Percentiles rank a stretch among this genome's conserved stretches.
These are phyloP conservation scores for Euphonia xanthogaster DNA, from an alignment of 2,797 vertebrate genomes.

Conservation along the genomic window DNA sequence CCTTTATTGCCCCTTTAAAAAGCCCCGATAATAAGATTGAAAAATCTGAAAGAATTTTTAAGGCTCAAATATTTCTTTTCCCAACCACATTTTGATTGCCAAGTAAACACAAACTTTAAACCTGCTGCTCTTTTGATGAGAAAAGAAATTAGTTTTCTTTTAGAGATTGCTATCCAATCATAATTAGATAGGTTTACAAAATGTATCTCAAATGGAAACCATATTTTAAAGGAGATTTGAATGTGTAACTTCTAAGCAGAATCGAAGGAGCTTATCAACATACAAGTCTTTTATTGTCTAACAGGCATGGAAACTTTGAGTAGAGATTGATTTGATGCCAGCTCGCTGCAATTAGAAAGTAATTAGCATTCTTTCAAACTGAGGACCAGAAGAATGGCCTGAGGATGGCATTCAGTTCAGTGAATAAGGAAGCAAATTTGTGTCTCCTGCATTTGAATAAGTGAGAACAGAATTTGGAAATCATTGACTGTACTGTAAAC, in stretches of 20 bases:
- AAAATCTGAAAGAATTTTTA: background rate
- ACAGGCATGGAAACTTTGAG: slow-evolving; percentile 4
- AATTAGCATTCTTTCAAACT: slow-evolving; percentile 38
- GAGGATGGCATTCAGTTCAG: background rate
- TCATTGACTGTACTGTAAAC: background rate
- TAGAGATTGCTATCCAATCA: background rate
- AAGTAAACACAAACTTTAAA: slow-evolving; percentile 32
- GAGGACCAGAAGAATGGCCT: background rate
- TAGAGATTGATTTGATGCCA: slow-evolving; percentile 36
- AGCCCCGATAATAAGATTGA: accelerated
- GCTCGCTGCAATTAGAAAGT: slow-evolving; percentile 29
- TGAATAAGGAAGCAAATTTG: background rate
- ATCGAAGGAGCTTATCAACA: background rate
- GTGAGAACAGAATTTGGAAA: background rate
- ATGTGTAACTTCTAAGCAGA: background rate
- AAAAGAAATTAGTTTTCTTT: slow-evolving; percentile 40
- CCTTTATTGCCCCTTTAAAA: background rate
- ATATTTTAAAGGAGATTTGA: background rate
- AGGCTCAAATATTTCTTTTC: background rate
- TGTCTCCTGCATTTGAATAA: background rate
- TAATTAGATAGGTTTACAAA: slow-evolving; percentile 47
- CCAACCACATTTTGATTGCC: background rate
- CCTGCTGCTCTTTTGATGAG: background rate
- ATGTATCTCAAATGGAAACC: background rate
- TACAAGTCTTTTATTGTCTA: background rate